Evolutionary conservation across 2,797 vertebrate species (phyloP), one percentile per base, ranked within the genome.

Genomic region (Otolemur crassicaudatus): DNA sequence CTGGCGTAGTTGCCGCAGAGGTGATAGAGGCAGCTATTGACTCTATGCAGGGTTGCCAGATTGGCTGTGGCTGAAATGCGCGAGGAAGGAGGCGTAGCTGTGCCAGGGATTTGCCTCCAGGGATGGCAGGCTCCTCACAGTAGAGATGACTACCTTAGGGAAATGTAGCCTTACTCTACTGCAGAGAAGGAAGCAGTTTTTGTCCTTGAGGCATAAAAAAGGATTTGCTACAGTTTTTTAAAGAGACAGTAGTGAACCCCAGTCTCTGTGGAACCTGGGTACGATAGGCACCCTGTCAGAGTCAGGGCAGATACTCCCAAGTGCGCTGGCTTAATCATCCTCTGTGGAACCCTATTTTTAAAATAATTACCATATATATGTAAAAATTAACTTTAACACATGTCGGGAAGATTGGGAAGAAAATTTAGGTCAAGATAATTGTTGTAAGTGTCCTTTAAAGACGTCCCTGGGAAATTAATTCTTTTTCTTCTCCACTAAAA

Each of bases 341-440:
- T 8, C 65, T 20, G 65, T 67, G 65, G 65, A 67, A 34, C 31
- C 65, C 31, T 34, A 70, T 81, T 60, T 80, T 40, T 2, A 17
- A 91, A 4, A 13, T 69, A 79, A 70, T 84, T 90, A 17, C 2
- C 60, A n/a, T 53, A n/a, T 31, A 40, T 46, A 31, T 40, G 12
- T 92, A 2, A 34, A 84, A 84, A 61, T 90, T 40, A 89, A 31
- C 73, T 69, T 67, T 56, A 73, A 60, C 1, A 4, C 12, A 85
- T 60, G 20, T 79, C 69, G 27, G 31, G 56, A 95, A 63, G 6
- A 88, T 43, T 85, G 10, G 9, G 81, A 60, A 88, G 23, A 70
- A 49, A 92, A 58, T 61, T 37, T 69, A n/a, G 63, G 20, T 69
- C 31, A 70, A 85, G 37, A 87, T 87, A 60, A 87, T 91, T 95